These are phyloP conservation scores for Urocynchramus pylzowi DNA, from an alignment of 2,113 vertebrate genomes.

Conservation along the genomic window DNA sequence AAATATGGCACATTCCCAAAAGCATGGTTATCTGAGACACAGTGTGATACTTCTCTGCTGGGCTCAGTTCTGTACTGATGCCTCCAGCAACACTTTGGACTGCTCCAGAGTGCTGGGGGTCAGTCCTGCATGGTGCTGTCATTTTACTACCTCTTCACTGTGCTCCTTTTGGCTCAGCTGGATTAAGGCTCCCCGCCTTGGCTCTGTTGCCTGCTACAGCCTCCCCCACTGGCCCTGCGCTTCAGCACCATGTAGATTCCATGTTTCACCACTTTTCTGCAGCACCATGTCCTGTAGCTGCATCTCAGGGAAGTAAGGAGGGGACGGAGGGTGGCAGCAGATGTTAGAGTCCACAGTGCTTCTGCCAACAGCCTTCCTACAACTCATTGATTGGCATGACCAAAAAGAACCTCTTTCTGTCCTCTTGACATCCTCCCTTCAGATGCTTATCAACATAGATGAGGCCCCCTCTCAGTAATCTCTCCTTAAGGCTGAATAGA, in stretches of 20 bases:
- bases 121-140: not conserved
- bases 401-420: not conserved
- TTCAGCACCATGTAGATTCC: not conserved
- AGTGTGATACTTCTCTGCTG: accelerated
- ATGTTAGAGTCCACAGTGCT: not conserved
- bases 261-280: not conserved
- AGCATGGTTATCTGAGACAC: not conserved
- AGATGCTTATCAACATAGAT: not conserved
- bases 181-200: accelerated
- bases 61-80: not conserved
- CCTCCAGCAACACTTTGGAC: accelerated
- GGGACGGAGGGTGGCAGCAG: too few relatives aligned
- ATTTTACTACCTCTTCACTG: not conserved
- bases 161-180: not conserved
- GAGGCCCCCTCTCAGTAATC: not conserved
- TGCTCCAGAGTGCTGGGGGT: not conserved
- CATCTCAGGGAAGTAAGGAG: accelerated
- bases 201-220: accelerated
- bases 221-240: accelerated
- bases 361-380: not conserved
- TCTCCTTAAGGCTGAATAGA: not conserved
- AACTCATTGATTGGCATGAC: accelerated
- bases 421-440: not conserved
- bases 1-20: not conserved
- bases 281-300: not conserved